Percentiles rank a stretch among this genome's conserved stretches.
These are phyloP conservation scores for Acipenser transmontanus DNA, from an alignment of 2,797 vertebrate genomes.

Conservation along the genomic window DNA sequence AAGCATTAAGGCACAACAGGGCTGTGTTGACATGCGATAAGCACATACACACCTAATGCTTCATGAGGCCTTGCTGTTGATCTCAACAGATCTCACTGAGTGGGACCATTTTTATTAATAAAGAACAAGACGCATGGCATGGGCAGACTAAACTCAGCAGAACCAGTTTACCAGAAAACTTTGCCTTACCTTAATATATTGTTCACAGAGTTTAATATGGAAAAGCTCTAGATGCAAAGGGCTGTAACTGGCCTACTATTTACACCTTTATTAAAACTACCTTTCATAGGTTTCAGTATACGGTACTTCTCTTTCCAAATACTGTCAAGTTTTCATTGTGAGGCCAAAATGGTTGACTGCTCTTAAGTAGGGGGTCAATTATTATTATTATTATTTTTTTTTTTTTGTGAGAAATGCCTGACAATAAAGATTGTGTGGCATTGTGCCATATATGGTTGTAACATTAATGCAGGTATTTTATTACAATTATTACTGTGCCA, in stretches of 20 bases:
- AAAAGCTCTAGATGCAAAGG: slow-evolving; percentile 34
- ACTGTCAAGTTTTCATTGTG: slow-evolving; percentile 23
- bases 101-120: slow-evolving; percentile 9
- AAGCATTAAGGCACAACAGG: too few relatives aligned
- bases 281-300: slow-evolving; percentile 7
- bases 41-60: too few relatives aligned
- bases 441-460: slow-evolving; percentile 16
- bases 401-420: slow-evolving; percentile 21
- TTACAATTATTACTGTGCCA: slow-evolving; percentile 23
- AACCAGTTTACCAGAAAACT: slow-evolving; percentile 44
- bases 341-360: slow-evolving; percentile 29
- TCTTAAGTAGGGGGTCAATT: slow-evolving; percentile 22
- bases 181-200: slow-evolving; percentile 53
- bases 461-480: slow-evolving; percentile 14
- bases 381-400: background rate
- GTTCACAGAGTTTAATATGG: slow-evolving; percentile 43
- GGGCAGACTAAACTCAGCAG: slow-evolving; percentile 39
- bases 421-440: slow-evolving; percentile 16
- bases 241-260: slow-evolving; percentile 37
- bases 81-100: too few relatives aligned
- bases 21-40: too few relatives aligned
- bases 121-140: slow-evolving; percentile 47
- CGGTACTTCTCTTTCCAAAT: background rate
- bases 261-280: slow-evolving; percentile 30
- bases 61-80: too few relatives aligned